Evolutionary conservation across 2,797 vertebrate species (phyloP).

Genomic region (Urosaurus nigricauda): DNA sequence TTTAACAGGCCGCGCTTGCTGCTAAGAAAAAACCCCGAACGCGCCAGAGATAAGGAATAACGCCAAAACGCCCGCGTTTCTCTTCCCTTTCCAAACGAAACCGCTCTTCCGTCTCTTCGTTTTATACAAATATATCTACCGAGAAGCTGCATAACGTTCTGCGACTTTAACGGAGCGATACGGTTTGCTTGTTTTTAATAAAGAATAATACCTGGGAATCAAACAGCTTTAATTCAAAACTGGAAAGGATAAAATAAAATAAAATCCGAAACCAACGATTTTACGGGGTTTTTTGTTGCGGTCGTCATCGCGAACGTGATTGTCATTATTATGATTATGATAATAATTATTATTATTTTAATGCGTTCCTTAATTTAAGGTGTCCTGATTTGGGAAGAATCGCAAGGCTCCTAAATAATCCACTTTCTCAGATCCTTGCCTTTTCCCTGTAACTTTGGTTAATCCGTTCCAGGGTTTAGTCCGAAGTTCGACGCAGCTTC

Average conservation of each 20-base stretch:
- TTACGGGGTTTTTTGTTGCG: too few species aligned
- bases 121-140: background rate
- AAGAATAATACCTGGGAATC: background rate
- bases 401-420: too few species aligned
- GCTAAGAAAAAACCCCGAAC: background rate
- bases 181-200: background rate
- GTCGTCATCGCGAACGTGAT: too few species aligned
- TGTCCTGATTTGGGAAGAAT: too few species aligned
- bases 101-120: too few species aligned
- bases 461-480: too few species aligned
- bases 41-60: background rate
- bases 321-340: too few species aligned
- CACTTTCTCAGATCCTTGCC: too few species aligned
- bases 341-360: too few species aligned
- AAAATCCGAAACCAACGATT: background rate
- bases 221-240: conserved; percentile 29
- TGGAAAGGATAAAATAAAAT: background rate
- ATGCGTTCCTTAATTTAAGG: background rate
- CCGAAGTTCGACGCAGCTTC: too few species aligned
- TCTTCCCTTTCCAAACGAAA: background rate
- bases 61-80: background rate
- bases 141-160: background rate
- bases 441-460: too few species aligned
- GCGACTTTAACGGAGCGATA: conserved; percentile 3
- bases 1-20: background rate